Evolutionary conservation across 2,888 invertebrate genomes (phyloP), one percentile per base, ranked within the genome.

Genomic region (Hypolimnas misippus): DNA sequence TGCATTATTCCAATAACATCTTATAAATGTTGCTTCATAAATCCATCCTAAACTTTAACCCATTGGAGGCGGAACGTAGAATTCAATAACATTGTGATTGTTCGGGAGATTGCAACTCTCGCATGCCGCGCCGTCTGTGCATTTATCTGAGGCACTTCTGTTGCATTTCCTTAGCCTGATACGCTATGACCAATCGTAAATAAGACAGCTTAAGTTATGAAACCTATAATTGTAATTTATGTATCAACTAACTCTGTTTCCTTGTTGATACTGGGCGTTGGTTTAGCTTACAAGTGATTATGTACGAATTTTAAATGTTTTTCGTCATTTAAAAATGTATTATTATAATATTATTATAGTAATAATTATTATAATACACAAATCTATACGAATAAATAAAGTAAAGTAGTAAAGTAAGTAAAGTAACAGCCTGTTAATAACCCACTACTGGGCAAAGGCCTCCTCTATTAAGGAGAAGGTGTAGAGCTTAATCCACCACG

Each of bases 171-270:
- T 56, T 62, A 55, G 50, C 56, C 66, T 64, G 66, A 66, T 66
- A 67, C 19, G 58, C 62, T 67, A 56, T 67, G 46, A 35, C 65
- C 61, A 67, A 67, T 62, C 65, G 64, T 64, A 63, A 66, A 66
- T 58, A 66, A 66, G 57, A 44, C 66, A 60, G 57, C 61, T 52
- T 57, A 65, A 58, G 57, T 62, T 65, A 66, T 66, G 59, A 63
- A 66, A 57, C 60, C 38, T 51, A 60, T 71, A 71, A 71, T 71
- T 72, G 69, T 68, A 69, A 70, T 72, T 70, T 70, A 70, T 70
- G 63, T 63, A 52, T 55, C 51, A 54, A 21, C 57, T 60, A 53
- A 62, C 60, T 59, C 16, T 56, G 53, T 67, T 65, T 65, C 63
- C 63, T 62, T 62, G 55, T 57, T 57, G 53, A 56, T 50, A 44